Percentiles rank a stretch among this genome's conserved stretches.
phyloP scores from a whole-genome alignment of 53 echinoderm and acorn worm species.

The Stichopus horrens region DNA sequence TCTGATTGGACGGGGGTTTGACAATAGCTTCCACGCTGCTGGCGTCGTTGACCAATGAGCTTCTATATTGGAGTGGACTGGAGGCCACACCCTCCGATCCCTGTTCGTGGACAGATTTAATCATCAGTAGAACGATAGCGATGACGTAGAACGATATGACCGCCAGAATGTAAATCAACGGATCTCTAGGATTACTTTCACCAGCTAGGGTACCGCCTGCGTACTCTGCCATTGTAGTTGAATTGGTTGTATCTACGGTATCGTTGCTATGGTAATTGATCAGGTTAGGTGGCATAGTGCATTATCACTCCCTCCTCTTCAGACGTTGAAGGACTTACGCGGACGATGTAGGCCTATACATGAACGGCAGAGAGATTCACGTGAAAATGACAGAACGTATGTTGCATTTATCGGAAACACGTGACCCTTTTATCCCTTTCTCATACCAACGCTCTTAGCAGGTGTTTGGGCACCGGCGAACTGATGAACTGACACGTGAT shows the following conservation, averaged over 20 bases:
- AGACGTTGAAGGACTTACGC: too few species aligned
- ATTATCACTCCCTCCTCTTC: not conserved
- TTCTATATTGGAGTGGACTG: not conserved
- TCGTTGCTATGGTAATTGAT: not conserved
- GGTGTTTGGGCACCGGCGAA: too few species aligned
- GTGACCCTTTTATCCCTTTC: too few species aligned
- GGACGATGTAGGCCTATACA: too few species aligned
- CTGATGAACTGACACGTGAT: too few species aligned
- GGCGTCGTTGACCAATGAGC: not conserved
- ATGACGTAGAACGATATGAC: slow-evolving; percentile 63
- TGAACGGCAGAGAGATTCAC: too few species aligned
- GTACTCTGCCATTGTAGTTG: not conserved
- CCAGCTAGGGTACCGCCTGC: not conserved
- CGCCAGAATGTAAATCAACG: slow-evolving; percentile 56
- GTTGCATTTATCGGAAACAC: too few species aligned
- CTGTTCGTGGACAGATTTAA: slow-evolving; percentile 53
- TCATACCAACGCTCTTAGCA: too few species aligned
- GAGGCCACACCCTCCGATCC: not conserved
- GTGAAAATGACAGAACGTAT: too few species aligned
- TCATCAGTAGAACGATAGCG: slow-evolving; percentile 55
- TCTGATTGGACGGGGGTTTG: not conserved
- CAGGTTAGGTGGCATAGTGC: not conserved
- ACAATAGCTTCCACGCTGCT: not conserved
- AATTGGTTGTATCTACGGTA: not conserved
- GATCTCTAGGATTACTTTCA: slow-evolving; percentile 36